Evolutionary conservation across 1,140 invertebrate genomes (phyloP).

Genomic region (Magallana gigas): DNA sequence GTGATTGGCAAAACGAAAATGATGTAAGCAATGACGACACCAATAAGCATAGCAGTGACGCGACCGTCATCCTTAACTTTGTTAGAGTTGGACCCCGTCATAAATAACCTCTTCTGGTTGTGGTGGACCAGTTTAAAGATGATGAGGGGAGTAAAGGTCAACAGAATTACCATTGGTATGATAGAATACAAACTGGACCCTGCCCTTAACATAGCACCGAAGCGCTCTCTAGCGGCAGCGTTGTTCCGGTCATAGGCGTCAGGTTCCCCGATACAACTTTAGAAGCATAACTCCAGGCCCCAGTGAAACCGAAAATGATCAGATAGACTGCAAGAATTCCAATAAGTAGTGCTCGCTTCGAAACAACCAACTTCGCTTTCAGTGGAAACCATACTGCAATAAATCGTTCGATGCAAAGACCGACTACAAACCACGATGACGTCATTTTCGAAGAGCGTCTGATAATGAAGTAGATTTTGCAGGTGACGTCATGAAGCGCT

Average conservation of each 20-base stretch:
- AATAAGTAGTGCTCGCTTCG: slow-evolving; percentile 18
- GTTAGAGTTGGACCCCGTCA: background rate
- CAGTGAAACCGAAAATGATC: slow-evolving; percentile 40
- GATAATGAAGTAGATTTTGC: slow-evolving; percentile 53
- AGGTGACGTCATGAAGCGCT: slow-evolving; percentile 41
- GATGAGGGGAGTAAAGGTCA: slow-evolving; percentile 46
- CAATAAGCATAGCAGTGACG: slow-evolving; percentile 46
- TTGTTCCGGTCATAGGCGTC: slow-evolving; percentile 48
- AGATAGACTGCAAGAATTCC: slow-evolving; percentile 35
- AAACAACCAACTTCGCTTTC: slow-evolving; percentile 44
- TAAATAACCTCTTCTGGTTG: background rate
- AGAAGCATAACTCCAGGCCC: slow-evolving; percentile 53
- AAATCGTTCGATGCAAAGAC: slow-evolving; percentile 57
- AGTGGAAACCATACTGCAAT: slow-evolving; percentile 58
- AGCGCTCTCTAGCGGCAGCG: background rate
- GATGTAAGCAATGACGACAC: slow-evolving; percentile 50
- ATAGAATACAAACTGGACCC: slow-evolving; percentile 50
- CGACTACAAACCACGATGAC: slow-evolving; percentile 60
- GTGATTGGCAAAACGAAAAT: slow-evolving; percentile 48
- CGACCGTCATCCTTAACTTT: slow-evolving; percentile 11
- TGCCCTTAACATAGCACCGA: slow-evolving; percentile 36
- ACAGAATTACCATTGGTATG: slow-evolving; percentile 37
- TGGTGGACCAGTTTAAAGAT: slow-evolving; percentile 40
- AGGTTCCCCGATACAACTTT: slow-evolving; percentile 42
- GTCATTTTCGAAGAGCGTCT: slow-evolving; percentile 55